phyloP scores from a whole-genome alignment of 1,140 invertebrate genomes.

The Nylanderia fulva region DNA sequence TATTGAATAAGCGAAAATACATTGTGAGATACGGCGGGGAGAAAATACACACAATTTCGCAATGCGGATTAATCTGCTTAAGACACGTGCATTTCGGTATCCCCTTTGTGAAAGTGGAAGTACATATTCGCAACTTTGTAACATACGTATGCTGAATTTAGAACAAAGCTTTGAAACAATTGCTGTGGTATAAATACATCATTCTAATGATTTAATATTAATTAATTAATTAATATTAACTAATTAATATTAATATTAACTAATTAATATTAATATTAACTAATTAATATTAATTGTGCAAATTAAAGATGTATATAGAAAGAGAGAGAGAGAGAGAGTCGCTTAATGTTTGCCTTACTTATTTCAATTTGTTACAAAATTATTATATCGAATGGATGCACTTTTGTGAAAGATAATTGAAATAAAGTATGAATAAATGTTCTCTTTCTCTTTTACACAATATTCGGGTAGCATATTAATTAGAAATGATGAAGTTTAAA shows the following conservation, averaged over 20 bases:
- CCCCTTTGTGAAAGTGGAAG: slow-evolving; percentile 11
- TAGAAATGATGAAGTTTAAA: not conserved
- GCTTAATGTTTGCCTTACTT: not conserved
- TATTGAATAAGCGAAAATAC: slow-evolving; percentile 41
- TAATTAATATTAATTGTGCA: not conserved
- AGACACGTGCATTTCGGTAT: slow-evolving; percentile 5
- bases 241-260: slow-evolving; percentile 18
- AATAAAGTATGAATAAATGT: not conserved
- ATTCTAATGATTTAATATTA: not conserved
- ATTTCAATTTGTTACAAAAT: no score
- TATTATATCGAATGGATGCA: not conserved
- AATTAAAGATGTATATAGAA: not conserved
- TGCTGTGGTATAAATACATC: not conserved
- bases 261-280: slow-evolving; percentile 18
- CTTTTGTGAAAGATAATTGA: not conserved
- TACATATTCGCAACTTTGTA: not conserved
- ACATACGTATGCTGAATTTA: not conserved
- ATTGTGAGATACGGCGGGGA: not conserved
- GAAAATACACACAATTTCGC: not conserved
- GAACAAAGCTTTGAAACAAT: not conserved
- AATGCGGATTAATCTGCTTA: slow-evolving; percentile 35
- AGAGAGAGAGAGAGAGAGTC: no score
- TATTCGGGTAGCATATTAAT: not conserved
- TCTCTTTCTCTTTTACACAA: no score
- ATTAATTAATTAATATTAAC: slow-evolving; percentile 20